Evolutionary conservation across 2,888 invertebrate genomes (phyloP).

Genomic region (Lymantria dispar): DNA sequence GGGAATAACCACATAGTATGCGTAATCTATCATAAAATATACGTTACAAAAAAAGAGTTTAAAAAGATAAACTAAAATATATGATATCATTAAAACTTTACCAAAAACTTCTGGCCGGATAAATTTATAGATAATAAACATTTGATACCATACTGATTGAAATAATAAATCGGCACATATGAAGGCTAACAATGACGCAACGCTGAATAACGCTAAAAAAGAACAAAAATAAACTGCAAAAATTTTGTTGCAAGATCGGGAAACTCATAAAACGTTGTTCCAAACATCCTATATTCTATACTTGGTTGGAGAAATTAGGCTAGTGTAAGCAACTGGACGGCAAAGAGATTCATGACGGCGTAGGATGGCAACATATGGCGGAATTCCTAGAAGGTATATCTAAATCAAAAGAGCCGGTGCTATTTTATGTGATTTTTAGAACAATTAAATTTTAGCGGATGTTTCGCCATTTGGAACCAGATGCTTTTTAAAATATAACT

Average conservation of each 20-base stretch:
- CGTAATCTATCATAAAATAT: no score
- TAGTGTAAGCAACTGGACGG: slow-evolving; percentile 37
- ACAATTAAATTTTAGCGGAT: slow-evolving; percentile 19
- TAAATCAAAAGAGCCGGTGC: slow-evolving; percentile 19
- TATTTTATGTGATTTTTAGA: slow-evolving; percentile 14
- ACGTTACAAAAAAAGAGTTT: no score
- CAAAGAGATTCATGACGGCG: slow-evolving; percentile 40
- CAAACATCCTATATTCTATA: slow-evolving; percentile 30
- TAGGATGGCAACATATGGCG: slow-evolving; percentile 18
- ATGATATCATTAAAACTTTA: neutral
- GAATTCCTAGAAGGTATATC: slow-evolving; percentile 24
- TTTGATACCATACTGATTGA: slow-evolving; percentile 17
- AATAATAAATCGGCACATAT: slow-evolving; percentile 22
- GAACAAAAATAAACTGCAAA: slow-evolving; percentile 32
- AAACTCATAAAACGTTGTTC: slow-evolving; percentile 26
- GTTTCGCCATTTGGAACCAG: slow-evolving; percentile 1
- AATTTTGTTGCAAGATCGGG: slow-evolving; percentile 15
- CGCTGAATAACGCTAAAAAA: slow-evolving; percentile 18
- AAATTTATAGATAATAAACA: slow-evolving; percentile 18
- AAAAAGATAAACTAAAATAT: neutral
- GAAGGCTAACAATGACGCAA: slow-evolving; percentile 26
- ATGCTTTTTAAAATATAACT: no score
- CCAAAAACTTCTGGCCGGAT: slow-evolving; percentile 7
- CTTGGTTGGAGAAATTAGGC: slow-evolving; percentile 27
- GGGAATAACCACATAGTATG: no score